Evolutionary conservation across 2,888 invertebrate species (phyloP).

Genomic region (Argyresthia goedartella): DNA sequence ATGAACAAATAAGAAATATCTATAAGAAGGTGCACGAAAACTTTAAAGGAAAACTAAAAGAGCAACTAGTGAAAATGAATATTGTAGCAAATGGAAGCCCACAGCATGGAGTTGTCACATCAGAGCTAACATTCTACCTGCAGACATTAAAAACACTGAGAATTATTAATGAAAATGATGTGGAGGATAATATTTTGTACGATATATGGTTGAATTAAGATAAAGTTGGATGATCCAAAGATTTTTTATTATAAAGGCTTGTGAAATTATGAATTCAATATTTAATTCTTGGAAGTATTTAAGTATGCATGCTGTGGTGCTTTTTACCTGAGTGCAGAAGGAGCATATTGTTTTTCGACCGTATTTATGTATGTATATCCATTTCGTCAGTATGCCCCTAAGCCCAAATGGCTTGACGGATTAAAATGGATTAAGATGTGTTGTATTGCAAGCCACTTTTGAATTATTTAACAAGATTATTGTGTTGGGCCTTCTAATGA

Average conservation of each 20-base stretch:
- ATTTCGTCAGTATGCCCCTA: too few species aligned
- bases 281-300: not conserved
- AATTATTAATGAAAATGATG: conserved; percentile 80
- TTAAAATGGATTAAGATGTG: too few species aligned
- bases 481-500: too few species aligned
- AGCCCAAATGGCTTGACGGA: too few species aligned
- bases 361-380: too few species aligned
- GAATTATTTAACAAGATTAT: too few species aligned
- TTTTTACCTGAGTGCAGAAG: not conserved
- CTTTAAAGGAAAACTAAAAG: conserved; percentile 88
- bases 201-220: conserved; percentile 83
- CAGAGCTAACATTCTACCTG: conserved; percentile 91
- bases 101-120: conserved; percentile 94
- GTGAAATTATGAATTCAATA: not conserved
- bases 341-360: too few species aligned
- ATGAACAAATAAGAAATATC: conserved; percentile 80
- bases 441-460: too few species aligned
- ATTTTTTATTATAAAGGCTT: not conserved
- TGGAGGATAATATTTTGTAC: conserved; percentile 82
- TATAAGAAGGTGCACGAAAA: conserved; percentile 85
- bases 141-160: conserved; percentile 87
- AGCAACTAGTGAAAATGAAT: conserved; percentile 87
- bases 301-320: not conserved
- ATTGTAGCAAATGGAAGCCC: conserved; percentile 97
- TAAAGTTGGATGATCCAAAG: not conserved